Evolutionary conservation across 2,113 vertebrate genomes (phyloP), one percentile per base, ranked within the genome.

Genomic region (Jacana jacana): DNA sequence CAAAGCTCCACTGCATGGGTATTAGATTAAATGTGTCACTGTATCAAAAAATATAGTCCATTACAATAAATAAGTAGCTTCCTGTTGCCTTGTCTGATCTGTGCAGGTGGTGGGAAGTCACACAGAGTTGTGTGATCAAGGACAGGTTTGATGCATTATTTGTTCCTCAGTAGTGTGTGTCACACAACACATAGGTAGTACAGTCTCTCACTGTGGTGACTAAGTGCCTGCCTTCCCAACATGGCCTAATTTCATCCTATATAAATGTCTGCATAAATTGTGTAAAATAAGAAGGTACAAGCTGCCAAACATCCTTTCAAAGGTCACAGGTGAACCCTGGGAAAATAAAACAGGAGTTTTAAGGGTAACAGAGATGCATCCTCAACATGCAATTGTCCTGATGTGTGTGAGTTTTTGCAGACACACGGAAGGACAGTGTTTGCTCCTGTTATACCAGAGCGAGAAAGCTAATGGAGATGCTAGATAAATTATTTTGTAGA

Each of bases 311-410:
- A 44, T 42, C 55, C 51, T 88, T 63, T 58, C 30, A 42, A 77
- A 73, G 31, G 37, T 10, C 31, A 16, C 39, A 44, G 44, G 23
- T 82, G 5, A 86, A 54, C 5, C 28, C 14, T 37, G 28, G 30
- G 40, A 69, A 91, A 79, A 82, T 52, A 27, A 48, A 42, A 49
- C 46, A 18, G 2, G 6, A 44, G 9, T 42, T 89, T 65, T 40
- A 65, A 51, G n/a, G 5, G 4, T 42, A 19, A 52, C 23, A 69
- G 37, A 66, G 15, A 70, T 52, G 23, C 12, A 49, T 25, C 33
- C 18, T 88, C 31, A n/a, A 12, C 31, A 8, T 33, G 18, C 0
- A 0, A n/a, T 69, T 72, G 6, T 66, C n/a, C 46, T 0, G 0
- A 3, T 4, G 3, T 7, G 6, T 40, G 13, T 44, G 68, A 40